These are phyloP conservation scores for Pseudachorutes palmiensis DNA, from an alignment of 1,140 invertebrate genomes.

Conservation along the genomic window DNA sequence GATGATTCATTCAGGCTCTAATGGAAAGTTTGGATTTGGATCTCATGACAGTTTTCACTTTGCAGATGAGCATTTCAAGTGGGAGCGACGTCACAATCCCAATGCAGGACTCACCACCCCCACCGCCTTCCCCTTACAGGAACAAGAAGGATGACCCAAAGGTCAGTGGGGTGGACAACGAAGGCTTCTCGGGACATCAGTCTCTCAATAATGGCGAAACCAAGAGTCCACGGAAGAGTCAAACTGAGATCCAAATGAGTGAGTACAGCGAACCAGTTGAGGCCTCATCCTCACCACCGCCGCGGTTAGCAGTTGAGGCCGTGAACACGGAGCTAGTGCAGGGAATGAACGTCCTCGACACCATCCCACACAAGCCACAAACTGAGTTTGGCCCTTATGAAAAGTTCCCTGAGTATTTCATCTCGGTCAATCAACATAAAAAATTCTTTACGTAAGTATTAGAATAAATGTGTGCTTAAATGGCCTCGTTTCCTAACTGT, in stretches of 20 bases:
- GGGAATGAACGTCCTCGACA: conserved; percentile 55
- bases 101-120: conserved; percentile 36
- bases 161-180: not conserved
- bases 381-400: conserved; percentile 49
- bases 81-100: conserved; percentile 37
- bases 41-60: too few relatives aligned
- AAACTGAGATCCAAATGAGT: conserved; percentile 29
- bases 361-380: conserved; percentile 54
- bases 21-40: too few relatives aligned
- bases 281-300: conserved; percentile 5
- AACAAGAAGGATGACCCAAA: conserved; percentile 14
- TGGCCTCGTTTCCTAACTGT: not conserved
- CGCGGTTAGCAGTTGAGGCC: conserved; percentile 53
- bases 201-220: not conserved
- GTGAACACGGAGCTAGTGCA: conserved; percentile 66
- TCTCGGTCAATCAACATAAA: conserved; percentile 70
- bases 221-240: not conserved
- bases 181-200: not conserved
- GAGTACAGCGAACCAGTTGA: conserved; percentile 6
- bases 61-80: conserved; percentile 36
- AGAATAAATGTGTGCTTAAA: conserved; percentile 6
- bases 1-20: too few relatives aligned
- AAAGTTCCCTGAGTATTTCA: conserved; percentile 70
- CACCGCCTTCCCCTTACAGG: conserved; percentile 32
- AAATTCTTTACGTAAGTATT: conserved; percentile 69